Conservation (phyloP, 2,888 invertebrate species). For the Crioceris asparagi region DNA sequence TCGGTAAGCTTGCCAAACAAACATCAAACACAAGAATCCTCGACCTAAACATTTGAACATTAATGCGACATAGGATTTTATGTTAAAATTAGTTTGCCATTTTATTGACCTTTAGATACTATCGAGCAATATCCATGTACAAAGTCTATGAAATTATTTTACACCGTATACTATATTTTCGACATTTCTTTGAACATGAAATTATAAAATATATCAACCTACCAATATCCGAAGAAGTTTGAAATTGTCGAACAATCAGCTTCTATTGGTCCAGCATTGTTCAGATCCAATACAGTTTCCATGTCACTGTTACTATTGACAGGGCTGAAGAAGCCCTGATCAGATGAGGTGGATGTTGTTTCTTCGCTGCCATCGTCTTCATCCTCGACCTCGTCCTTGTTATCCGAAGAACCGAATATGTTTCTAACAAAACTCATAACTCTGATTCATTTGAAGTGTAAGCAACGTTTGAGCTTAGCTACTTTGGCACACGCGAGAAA, state of each 20-base stretch:
- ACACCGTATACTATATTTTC: too few species aligned
- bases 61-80: too few species aligned
- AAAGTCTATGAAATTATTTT: too few species aligned
- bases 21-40: too few species aligned
- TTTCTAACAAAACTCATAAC: slow-evolving; percentile 36
- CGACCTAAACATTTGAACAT: too few species aligned
- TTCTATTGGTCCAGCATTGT: slow-evolving; percentile 17
- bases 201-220: too few species aligned
- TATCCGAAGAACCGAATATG: slow-evolving; percentile 33
- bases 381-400: slow-evolving; percentile 24
- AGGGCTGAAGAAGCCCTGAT: slow-evolving; percentile 33
- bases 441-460: slow-evolving; percentile 12
- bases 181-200: too few species aligned
- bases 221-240: slow-evolving; percentile 39
- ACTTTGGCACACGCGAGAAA: neutral
- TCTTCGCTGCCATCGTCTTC: slow-evolving; percentile 30
- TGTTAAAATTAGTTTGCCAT: too few species aligned
- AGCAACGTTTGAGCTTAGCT: neutral
- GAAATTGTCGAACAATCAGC: slow-evolving; percentile 37
- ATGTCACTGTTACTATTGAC: slow-evolving; percentile 31
- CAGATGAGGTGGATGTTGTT: slow-evolving; percentile 31
- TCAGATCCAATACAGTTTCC: slow-evolving; percentile 18
- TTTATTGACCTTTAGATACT: too few species aligned
- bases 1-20: too few species aligned
- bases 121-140: too few species aligned